Evolutionary conservation across 1,140 invertebrate species (phyloP).

Genomic region (Drosophila seguyi): DNA sequence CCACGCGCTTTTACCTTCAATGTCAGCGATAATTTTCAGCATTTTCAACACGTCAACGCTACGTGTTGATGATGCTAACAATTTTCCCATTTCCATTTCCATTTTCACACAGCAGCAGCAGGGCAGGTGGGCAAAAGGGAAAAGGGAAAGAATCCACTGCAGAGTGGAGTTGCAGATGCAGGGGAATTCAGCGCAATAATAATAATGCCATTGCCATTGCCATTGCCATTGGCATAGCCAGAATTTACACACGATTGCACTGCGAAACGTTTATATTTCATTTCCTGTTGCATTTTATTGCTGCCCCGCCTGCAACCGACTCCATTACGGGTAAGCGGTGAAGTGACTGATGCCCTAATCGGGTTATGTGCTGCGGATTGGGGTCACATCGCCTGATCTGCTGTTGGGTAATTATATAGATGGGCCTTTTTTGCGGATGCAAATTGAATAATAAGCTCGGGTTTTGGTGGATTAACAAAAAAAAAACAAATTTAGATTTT

Average conservation of each 20-base stretch:
- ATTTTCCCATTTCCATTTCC: conserved; percentile 57
- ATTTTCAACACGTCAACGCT: conserved; percentile 72
- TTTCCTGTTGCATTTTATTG: conserved; percentile 63
- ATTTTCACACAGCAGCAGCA: conserved; percentile 11
- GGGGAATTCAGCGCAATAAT: conserved; percentile 37
- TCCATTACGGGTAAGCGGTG: conserved; percentile 6
- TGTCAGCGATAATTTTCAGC: conserved; percentile 53
- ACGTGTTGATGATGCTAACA: conserved; percentile 73
- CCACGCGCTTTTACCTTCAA: not conserved
- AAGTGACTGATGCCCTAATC: conserved; percentile 17
- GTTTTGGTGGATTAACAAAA: not conserved
- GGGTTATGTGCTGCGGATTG: conserved; percentile 7
- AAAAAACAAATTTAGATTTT: not conserved
- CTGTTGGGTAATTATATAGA: not conserved
- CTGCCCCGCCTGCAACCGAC: conserved; percentile 17
- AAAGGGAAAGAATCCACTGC: not conserved
- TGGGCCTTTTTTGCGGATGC: not conserved
- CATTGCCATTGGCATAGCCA: conserved; percentile 21
- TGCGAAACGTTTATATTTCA: conserved; percentile 54
- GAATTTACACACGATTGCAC: conserved; percentile 56
- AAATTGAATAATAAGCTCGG: not conserved
- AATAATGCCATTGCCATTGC: conserved; percentile 50
- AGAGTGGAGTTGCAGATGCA: conserved; percentile 23
- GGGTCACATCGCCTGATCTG: not conserved
- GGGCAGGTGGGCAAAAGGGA: not conserved